Conservation (phyloP, 2,888 invertebrate species). For the Epicampocera succincta region DNA sequence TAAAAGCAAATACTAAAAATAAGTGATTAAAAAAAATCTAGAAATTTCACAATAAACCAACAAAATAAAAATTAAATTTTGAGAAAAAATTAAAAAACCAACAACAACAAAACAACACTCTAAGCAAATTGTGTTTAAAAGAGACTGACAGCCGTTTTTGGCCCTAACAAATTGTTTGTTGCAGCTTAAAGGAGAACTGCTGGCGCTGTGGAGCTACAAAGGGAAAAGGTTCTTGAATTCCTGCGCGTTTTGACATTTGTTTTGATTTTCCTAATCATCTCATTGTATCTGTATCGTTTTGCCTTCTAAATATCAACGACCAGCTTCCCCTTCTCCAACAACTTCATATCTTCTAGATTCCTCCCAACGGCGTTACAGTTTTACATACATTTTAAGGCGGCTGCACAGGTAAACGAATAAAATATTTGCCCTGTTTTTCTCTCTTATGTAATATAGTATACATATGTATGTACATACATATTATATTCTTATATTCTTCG, state of each 20-base stretch:
- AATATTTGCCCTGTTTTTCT: not conserved
- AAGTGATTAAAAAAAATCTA: constrained; percentile 50
- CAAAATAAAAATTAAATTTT: not conserved
- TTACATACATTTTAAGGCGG: not conserved
- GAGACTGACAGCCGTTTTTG: constrained; percentile 1
- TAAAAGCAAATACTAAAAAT: constrained; percentile 56
- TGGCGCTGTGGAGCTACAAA: constrained; percentile 81
- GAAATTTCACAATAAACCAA: constrained; percentile 40
- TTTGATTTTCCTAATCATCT: constrained; percentile 79
- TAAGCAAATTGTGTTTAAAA: constrained; percentile 15
- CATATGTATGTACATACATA: not conserved
- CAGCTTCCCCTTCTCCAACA: constrained; percentile 30
- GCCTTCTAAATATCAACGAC: constrained; percentile 75
- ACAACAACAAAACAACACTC: constrained; percentile 23
- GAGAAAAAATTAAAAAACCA: constrained; percentile 22
- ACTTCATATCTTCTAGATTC: constrained; percentile 1
- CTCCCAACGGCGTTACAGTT: not conserved
- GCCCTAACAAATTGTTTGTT: constrained; percentile 12
- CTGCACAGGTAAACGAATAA: constrained; percentile 38
- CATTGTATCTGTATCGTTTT: constrained; percentile 80
- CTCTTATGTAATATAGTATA: constrained; percentile 55
- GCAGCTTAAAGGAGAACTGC: constrained; percentile 71
- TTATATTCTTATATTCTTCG: constrained; percentile 11
- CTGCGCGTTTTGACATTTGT: constrained; percentile 80
- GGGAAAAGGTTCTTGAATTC: constrained; percentile 80